Evolutionary conservation across 2,113 vertebrate species (phyloP), one percentile per base, ranked within the genome.

Genomic region (Cyanoliseus patagonus): DNA sequence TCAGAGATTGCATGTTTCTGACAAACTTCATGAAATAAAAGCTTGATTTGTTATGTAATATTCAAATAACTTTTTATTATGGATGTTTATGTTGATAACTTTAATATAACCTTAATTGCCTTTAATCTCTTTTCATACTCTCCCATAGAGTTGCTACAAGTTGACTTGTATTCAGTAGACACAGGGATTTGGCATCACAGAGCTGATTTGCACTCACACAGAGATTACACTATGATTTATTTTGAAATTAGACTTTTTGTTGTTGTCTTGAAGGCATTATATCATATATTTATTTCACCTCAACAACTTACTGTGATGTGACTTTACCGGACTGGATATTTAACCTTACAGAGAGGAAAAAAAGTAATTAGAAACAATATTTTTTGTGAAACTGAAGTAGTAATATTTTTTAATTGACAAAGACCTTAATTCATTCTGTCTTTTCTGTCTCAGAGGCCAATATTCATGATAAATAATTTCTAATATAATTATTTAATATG

Each of bases 341-440:
- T 47, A 84, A n/a, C 5, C 17, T 59, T 47, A 24, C 3, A 68
- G 9, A 72, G 3, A 8, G 11, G n/a, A 44, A 83, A 77, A n/a
- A 24, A 37, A 35, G 2, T 4, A 39, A 4, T 37, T 67, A 4
- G 5, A 73, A 73, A 20, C 1, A 55, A 1, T 0, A 19, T 51
- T 72, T 64, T 64, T 66, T 51, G 3, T 20, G 23, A 83, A 75
- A 79, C 37, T 41, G 22, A 62, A 55, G 10, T 31, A n/a, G 6
- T 13, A 70, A 37, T 75, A 59, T 55, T 13, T 67, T 74, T 74
- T 80, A 20, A 70, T 42, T 80, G n/a, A 12, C 6, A 46, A 19
- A 68, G 82, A 85, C 20, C 2, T 33, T 49, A 64, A 66, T 64
- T 94, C 6, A 19, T 33, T 3, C 19, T 61, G 78, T 61, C 25